Conservation (phyloP, 2,797 vertebrate genomes). For the Catamblyrhynchus diadema region DNA sequence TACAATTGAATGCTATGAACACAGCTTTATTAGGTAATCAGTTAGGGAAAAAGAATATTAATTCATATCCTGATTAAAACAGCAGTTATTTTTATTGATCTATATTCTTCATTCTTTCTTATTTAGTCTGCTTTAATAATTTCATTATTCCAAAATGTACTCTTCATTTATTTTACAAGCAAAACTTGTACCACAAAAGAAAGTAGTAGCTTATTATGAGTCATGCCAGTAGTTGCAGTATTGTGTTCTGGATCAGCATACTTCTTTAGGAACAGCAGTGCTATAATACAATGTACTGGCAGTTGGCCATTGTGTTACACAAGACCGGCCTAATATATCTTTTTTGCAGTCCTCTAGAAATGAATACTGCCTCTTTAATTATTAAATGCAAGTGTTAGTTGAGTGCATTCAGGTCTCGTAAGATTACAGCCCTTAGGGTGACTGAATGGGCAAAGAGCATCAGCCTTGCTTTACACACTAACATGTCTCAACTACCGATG, state of each 20-base stretch:
- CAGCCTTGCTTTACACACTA: slow-evolving; percentile 42
- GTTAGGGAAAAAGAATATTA: background rate
- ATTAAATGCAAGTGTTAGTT: slow-evolving; percentile 40
- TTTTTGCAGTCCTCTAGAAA: slow-evolving; percentile 69
- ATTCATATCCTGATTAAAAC: background rate
- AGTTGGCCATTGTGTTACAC: background rate
- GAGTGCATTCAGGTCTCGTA: slow-evolving; percentile 37
- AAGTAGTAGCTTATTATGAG: background rate
- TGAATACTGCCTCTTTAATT: slow-evolving; percentile 76
- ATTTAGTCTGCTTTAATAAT: background rate
- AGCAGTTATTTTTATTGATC: background rate
- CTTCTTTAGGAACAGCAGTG: background rate
- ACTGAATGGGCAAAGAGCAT: slow-evolving; percentile 51
- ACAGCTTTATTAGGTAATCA: background rate
- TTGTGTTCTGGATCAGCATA: background rate
- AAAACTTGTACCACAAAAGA: background rate
- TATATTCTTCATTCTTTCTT: background rate
- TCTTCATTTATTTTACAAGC: background rate
- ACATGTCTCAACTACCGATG: slow-evolving; percentile 10
- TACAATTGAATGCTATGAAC: background rate
- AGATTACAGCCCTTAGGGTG: slow-evolving; percentile 28
- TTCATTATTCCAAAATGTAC: background rate
- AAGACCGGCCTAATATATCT: slow-evolving; percentile 5
- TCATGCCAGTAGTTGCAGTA: background rate
- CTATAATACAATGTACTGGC: background rate